Evolutionary conservation across 2,888 invertebrate genomes (phyloP), one percentile per base, ranked within the genome.

Genomic region (Fissipunctia ypsillon): DNA sequence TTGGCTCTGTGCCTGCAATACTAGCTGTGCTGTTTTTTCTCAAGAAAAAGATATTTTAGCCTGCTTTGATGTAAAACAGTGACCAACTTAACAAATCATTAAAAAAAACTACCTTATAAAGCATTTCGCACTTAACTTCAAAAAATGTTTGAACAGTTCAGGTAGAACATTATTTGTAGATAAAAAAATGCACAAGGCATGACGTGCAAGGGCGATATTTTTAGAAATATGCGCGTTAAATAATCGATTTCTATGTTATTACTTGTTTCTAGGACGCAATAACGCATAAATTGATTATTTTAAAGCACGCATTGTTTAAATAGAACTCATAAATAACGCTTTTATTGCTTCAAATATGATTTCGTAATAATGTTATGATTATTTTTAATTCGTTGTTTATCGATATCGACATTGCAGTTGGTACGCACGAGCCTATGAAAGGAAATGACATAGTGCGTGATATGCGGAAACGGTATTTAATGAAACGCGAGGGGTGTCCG

Each of bases 371-470:
- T 68, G 35, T 63, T 75, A 61, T 63, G 71, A 71, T 76, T 80
- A 45, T 45, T 48, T 45, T 60, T 56, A 48, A 79, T 75, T 59
- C 16, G 5, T 16, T 19, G 6, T 69, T 68, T 79, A 88, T 91
- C 91, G 91, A 91, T 88, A 89, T 89, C 88, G 86, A 87, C 81
- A 80, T 59, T 25, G 31, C 45, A 60, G 59, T n/a, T n/a, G n/a
- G n/a, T 52, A 22, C 48, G 74, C 84, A 83, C 94, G 85, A 84
- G 90, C 88, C 95, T 95, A 93, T 45, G 60, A 91, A 87, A 93
- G 95, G 95, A 96, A 96, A 96, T 96, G 95, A 95, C 96, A 95
- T 94, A 95, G 95, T 95, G 95, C 94, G 96, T 96, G 96, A 96
- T 96, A 96, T 94, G 95, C 96, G 96, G 96, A 96, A 96, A 95